Percentiles rank a stretch among this genome's conserved stretches.
Evolutionary conservation across 2,888 invertebrate genomes (phyloP).

Genomic region (Tetranychus truncatus): DNA sequence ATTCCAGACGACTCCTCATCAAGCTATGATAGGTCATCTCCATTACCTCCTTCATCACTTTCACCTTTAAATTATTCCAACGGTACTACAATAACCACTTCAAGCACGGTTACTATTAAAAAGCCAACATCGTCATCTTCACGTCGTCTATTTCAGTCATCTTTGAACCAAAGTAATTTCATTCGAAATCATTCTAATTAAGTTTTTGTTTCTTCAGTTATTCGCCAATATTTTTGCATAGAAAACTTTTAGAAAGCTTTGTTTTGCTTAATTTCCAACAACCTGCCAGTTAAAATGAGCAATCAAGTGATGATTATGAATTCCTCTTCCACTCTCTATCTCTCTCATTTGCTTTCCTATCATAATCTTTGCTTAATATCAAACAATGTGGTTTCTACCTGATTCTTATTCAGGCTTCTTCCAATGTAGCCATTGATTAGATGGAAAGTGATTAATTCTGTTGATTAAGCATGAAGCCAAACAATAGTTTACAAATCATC

Average conservation of each 20-base stretch:
- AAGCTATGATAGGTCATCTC: not conserved
- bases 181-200: conserved; percentile 4
- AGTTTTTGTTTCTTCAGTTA: not conserved
- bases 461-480: too few species aligned
- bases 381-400: too few species aligned
- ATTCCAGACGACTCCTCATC: not conserved
- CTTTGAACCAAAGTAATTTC: conserved; percentile 7
- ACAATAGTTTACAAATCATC: too few species aligned
- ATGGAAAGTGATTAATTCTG: too few species aligned
- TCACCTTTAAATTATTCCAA: not conserved
- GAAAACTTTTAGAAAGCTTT: too few species aligned
- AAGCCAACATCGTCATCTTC: conserved; percentile 3
- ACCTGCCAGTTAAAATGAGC: too few species aligned
- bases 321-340: conserved; percentile 9
- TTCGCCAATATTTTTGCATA: not conserved
- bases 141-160: not conserved
- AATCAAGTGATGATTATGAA: too few species aligned
- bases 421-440: too few species aligned
- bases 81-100: conserved; percentile 3
- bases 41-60: not conserved
- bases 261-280: too few species aligned
- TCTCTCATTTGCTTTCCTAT: not conserved
- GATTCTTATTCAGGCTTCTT: too few species aligned
- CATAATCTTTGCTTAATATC: too few species aligned
- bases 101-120: conserved; percentile 1